Percentiles rank a stretch among this genome's conserved stretches.
These are phyloP conservation scores for Proteles cristata DNA, from an alignment of 2,113 vertebrate species.

Conservation along the genomic window DNA sequence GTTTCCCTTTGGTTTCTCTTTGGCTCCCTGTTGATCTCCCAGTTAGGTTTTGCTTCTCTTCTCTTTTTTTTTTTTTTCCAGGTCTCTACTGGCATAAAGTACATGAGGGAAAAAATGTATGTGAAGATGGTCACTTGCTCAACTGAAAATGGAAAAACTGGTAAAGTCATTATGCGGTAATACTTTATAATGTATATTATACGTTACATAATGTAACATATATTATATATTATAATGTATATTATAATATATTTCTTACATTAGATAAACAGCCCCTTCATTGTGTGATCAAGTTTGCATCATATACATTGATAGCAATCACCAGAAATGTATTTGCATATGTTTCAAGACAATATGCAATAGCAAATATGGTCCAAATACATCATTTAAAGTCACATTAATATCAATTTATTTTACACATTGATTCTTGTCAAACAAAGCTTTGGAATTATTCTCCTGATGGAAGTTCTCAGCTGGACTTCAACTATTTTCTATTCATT, in stretches of 20 bases:
- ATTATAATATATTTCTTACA: background rate
- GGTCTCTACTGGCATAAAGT: background rate
- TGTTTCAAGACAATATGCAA: background rate
- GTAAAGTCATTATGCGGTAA: background rate
- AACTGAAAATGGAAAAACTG: background rate
- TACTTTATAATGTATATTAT: background rate
- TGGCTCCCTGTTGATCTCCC: background rate
- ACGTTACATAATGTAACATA: too few species aligned
- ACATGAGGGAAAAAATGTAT: background rate
- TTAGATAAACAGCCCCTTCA: background rate
- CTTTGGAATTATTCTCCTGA: constrained; percentile 45
- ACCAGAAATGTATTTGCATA: background rate
- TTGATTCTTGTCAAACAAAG: constrained; percentile 54
- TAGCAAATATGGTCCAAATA: constrained; percentile 15
- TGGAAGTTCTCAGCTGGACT: constrained; percentile 58
- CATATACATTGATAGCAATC: constrained; percentile 7
- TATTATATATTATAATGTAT: too few species aligned
- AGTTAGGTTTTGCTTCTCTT: background rate
- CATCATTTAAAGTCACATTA: constrained; percentile 47
- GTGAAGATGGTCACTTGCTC: background rate
- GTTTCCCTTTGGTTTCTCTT: background rate
- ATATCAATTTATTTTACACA: constrained; percentile 55
- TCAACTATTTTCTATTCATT: constrained; percentile 47
- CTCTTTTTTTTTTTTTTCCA: background rate
- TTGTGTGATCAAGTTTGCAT: background rate